phyloP scores from a whole-genome alignment of 2,113 vertebrate species.

The Columba livia region DNA sequence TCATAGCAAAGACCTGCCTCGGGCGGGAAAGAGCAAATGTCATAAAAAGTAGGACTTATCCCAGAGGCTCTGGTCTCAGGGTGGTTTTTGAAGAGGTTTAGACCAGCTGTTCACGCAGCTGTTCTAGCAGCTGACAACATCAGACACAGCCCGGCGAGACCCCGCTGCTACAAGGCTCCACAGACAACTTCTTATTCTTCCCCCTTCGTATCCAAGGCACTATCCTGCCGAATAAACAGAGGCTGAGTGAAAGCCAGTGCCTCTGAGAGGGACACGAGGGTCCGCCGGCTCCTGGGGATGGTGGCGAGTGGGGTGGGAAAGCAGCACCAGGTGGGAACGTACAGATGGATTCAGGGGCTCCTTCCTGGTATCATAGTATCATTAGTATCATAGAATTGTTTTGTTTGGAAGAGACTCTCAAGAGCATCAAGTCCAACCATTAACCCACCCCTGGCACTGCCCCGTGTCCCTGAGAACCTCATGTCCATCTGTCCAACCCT shows the following conservation, averaged over 20 bases:
- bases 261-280: fast-evolving
- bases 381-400: too few species aligned
- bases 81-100: neutral
- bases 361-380: fast-evolving
- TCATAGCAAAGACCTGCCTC: neutral
- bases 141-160: neutral
- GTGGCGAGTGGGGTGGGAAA: neutral
- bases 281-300: neutral
- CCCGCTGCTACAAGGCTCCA: neutral
- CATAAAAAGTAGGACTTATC: neutral
- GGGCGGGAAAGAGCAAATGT: neutral
- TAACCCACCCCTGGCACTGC: too few species aligned
- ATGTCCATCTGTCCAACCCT: too few species aligned
- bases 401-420: too few species aligned
- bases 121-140: conserved; percentile 53
- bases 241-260: neutral
- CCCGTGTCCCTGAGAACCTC: too few species aligned
- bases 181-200: neutral
- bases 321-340: neutral
- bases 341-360: fast-evolving
- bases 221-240: neutral
- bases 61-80: neutral
- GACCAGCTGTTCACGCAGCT: conserved; percentile 58
- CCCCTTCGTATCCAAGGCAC: neutral
- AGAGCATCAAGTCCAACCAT: too few species aligned